Conservation (phyloP, 2,888 invertebrate species). For the Eledona agricola region DNA sequence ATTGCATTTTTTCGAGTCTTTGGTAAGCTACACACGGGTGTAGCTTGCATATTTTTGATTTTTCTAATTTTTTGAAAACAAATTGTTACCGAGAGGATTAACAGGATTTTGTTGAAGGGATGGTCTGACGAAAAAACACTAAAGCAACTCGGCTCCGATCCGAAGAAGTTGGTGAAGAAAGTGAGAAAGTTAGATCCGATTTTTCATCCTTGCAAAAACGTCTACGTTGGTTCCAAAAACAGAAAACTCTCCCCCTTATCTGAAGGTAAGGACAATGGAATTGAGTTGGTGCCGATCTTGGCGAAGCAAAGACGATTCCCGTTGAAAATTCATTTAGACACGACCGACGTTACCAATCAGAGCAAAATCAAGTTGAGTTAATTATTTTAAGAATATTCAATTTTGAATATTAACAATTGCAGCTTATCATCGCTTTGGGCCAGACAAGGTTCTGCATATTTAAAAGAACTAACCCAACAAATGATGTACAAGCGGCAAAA, state of each 20-base stretch:
- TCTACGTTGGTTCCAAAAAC: slow-evolving; percentile 43
- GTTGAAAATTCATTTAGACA: slow-evolving; percentile 66
- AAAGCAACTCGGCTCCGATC: slow-evolving; percentile 50
- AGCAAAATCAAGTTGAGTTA: slow-evolving; percentile 51
- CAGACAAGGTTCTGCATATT: slow-evolving; percentile 61
- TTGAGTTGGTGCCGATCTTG: slow-evolving; percentile 80
- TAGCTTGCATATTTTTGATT: slow-evolving; percentile 48
- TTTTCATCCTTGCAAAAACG: slow-evolving; percentile 42
- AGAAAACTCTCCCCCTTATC: slow-evolving; percentile 56
- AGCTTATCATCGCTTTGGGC: slow-evolving; percentile 48
- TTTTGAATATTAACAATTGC: neutral
- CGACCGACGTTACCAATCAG: slow-evolving; percentile 66
- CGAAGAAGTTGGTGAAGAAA: slow-evolving; percentile 39
- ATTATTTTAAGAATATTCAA: neutral
- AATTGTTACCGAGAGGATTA: neutral
- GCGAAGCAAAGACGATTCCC: slow-evolving; percentile 71
- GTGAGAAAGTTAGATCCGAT: slow-evolving; percentile 44
- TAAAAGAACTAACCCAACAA: slow-evolving; percentile 66
- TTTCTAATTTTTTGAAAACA: slow-evolving; percentile 2
- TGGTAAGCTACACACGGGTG: slow-evolving; percentile 67
- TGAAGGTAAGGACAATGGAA: slow-evolving; percentile 64
- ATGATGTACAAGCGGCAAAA: slow-evolving; percentile 64
- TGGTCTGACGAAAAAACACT: slow-evolving; percentile 61
- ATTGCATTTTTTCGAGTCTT: slow-evolving; percentile 77
- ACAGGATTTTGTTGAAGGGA: slow-evolving; percentile 47